A percentile compares a stretch with the other conserved stretches of the same genome.
phyloP scores from a whole-genome alignment of 2,113 vertebrate genomes.

The Gambusia holbrooki region DNA sequence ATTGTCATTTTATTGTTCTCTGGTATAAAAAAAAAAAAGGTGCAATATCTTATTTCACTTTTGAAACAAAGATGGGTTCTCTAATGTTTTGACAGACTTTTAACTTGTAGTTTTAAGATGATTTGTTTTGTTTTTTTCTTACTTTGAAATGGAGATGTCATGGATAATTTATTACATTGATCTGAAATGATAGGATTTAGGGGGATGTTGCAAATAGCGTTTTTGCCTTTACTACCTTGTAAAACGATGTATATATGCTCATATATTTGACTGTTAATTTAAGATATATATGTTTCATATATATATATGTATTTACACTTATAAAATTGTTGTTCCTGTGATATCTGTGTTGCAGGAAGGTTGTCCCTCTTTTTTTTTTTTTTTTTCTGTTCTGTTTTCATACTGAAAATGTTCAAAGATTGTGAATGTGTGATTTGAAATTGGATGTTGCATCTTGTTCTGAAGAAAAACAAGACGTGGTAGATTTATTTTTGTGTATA shows the following conservation, averaged over 20 bases:
- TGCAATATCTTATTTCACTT: slow-evolving; percentile 88
- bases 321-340: slow-evolving; percentile 69
- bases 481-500: slow-evolving; percentile 77
- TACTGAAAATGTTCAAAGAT: slow-evolving; percentile 84
- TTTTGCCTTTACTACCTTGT: slow-evolving; percentile 85
- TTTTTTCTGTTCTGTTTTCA: slow-evolving; percentile 79
- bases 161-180: slow-evolving; percentile 82
- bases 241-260: slow-evolving; percentile 85
- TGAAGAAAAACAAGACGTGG: slow-evolving; percentile 74
- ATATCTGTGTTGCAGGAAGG: slow-evolving; percentile 75
- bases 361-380: slow-evolving; percentile 76
- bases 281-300: slow-evolving; percentile 81
- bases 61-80: slow-evolving; percentile 85
- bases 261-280: slow-evolving; percentile 85
- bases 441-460: slow-evolving; percentile 87
- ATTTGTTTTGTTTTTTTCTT: slow-evolving; percentile 41
- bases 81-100: slow-evolving; percentile 83
- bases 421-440: slow-evolving; percentile 86
- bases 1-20: slow-evolving; percentile 86
- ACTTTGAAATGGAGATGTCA: slow-evolving; percentile 79
- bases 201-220: slow-evolving; percentile 81
- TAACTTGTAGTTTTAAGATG: slow-evolving; percentile 82
- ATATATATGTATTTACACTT: slow-evolving; percentile 69
- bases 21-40: slow-evolving; percentile 79
- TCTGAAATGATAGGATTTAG: slow-evolving; percentile 75